These are phyloP conservation scores for Drosophila nannoptera DNA, from an alignment of 1,140 invertebrate genomes.

Conservation along the genomic window DNA sequence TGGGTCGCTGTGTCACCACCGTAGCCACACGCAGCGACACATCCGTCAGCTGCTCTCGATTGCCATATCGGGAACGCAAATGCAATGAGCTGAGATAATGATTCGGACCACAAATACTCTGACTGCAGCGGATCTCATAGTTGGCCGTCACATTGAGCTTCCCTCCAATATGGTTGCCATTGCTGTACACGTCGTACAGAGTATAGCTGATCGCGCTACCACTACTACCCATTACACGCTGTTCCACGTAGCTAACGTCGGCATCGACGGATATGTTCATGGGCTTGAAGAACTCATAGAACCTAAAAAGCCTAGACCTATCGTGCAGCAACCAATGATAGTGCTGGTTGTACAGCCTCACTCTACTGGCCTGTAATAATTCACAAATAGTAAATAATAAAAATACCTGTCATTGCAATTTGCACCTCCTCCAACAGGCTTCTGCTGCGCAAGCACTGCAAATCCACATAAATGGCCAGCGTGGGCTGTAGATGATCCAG, in stretches of 20 bases:
- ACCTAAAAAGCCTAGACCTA: slow-evolving; percentile 7
- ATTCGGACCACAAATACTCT: slow-evolving; percentile 10
- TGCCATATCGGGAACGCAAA: slow-evolving; percentile 51
- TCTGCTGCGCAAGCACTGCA: slow-evolving; percentile 43
- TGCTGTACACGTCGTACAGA: slow-evolving; percentile 69
- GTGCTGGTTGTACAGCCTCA: slow-evolving; percentile 64
- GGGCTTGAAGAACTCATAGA: slow-evolving; percentile 38
- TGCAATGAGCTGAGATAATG: slow-evolving; percentile 54
- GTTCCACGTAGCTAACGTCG: slow-evolving; percentile 51
- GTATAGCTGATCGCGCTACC: slow-evolving; percentile 14
- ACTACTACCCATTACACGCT: not conserved
- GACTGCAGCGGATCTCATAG: slow-evolving; percentile 51
- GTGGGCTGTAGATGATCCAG: slow-evolving; percentile 51
- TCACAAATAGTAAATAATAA: not conserved
- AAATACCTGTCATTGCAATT: not conserved
- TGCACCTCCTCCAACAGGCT: slow-evolving; percentile 45
- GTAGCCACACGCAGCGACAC: slow-evolving; percentile 65
- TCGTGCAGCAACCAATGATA: slow-evolving; percentile 70
- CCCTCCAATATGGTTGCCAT: slow-evolving; percentile 67
- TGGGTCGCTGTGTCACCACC: slow-evolving; percentile 56
- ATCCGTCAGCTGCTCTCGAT: slow-evolving; percentile 60
- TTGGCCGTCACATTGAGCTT: slow-evolving; percentile 63
- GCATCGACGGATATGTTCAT: slow-evolving; percentile 69
- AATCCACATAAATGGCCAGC: slow-evolving; percentile 62
- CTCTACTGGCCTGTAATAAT: slow-evolving; percentile 40